Conservation (phyloP, 2,797 vertebrate species). For the Rhabdomys pumilio region DNA sequence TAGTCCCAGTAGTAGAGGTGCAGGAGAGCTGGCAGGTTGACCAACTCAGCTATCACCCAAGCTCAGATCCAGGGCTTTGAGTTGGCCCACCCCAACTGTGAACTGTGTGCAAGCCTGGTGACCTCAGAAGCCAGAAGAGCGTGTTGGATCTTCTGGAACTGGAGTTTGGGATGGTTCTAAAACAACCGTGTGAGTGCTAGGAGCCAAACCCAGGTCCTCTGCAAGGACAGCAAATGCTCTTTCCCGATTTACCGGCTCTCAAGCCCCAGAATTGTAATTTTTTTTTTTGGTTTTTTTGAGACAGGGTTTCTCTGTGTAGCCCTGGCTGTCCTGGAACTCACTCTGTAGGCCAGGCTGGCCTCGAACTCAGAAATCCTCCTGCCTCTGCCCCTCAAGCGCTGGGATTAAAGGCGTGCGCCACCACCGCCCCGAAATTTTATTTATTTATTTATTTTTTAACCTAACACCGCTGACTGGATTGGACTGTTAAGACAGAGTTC, state of each 20-base stretch:
- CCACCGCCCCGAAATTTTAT: too few species aligned
- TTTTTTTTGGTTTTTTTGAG: too few species aligned
- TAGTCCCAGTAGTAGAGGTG: background rate
- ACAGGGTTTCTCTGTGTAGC: too few species aligned
- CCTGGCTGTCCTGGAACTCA: too few species aligned
- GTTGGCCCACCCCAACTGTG: background rate
- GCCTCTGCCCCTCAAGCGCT: too few species aligned
- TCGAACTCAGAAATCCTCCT: too few species aligned
- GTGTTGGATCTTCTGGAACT: background rate
- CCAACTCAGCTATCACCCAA: background rate
- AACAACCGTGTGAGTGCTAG: background rate
- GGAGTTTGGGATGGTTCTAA: background rate
- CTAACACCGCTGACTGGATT: background rate
- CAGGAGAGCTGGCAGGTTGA: background rate
- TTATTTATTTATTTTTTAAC: background rate
- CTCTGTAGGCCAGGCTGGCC: too few species aligned
- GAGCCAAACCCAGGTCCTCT: background rate
- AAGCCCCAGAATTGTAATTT: background rate
- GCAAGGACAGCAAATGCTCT: background rate
- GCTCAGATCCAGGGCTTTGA: background rate
- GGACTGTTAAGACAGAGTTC: background rate
- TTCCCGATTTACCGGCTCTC: background rate
- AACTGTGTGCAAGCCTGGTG: background rate
- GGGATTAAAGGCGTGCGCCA: too few species aligned
- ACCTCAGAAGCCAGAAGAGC: background rate